These are phyloP conservation scores for Cydia amplana DNA, from an alignment of 1,140 invertebrate genomes.

Conservation along the genomic window DNA sequence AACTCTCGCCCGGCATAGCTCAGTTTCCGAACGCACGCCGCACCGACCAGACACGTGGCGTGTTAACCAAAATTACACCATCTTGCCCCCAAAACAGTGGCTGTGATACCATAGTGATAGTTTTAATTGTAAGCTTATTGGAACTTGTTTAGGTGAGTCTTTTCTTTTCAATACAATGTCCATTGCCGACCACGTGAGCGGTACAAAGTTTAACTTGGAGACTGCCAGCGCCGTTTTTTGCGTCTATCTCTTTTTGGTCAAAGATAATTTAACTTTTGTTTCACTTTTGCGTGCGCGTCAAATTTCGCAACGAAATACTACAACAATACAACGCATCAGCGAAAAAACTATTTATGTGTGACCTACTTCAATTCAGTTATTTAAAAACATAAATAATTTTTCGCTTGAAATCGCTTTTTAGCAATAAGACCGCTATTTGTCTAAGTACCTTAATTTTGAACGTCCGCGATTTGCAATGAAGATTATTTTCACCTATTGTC, in stretches of 20 bases:
- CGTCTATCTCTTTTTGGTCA: neutral
- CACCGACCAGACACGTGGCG: slow-evolving; percentile 39
- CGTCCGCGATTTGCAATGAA: too few species aligned
- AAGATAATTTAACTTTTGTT: neutral
- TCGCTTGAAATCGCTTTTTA: neutral
- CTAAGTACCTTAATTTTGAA: neutral
- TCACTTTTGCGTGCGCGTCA: slow-evolving; percentile 2
- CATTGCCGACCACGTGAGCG: slow-evolving; percentile 17
- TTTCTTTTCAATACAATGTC: neutral
- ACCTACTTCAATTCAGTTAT: neutral
- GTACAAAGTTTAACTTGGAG: slow-evolving; percentile 30
- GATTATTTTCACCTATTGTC: too few species aligned
- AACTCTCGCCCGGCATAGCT: slow-evolving; percentile 30
- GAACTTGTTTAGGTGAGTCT: slow-evolving; percentile 20
- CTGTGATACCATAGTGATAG: slow-evolving; percentile 64
- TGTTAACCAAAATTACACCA: slow-evolving; percentile 38
- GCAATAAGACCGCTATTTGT: neutral
- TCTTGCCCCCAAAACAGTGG: slow-evolving; percentile 48
- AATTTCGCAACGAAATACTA: neutral
- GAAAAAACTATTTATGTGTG: slow-evolving; percentile 26
- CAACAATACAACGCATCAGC: slow-evolving; percentile 19
- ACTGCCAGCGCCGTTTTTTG: neutral
- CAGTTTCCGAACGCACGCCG: slow-evolving; percentile 57
- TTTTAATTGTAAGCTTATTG: slow-evolving; percentile 43
- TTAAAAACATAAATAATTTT: neutral